Evolutionary conservation across 2,797 vertebrate species (phyloP).

Genomic region (Spinibarbus caldwelli): DNA sequence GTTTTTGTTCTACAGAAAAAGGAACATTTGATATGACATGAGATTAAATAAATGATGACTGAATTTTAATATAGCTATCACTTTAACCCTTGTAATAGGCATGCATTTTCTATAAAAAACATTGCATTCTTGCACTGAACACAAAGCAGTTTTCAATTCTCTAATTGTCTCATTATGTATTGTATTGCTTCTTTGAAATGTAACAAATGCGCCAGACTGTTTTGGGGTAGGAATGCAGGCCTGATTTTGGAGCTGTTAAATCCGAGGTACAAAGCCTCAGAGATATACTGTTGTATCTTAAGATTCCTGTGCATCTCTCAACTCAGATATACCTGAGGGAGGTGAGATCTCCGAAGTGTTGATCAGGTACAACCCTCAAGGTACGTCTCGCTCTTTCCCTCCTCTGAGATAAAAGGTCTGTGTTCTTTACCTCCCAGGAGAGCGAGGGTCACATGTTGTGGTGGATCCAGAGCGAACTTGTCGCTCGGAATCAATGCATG

Average conservation of each 20-base stretch:
- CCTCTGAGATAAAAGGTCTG: neutral
- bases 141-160: neutral
- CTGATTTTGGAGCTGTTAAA: neutral
- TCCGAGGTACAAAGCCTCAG: neutral
- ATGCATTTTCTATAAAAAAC: neutral
- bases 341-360: constrained; percentile 18
- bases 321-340: neutral
- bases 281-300: constrained; percentile 7
- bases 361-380: neutral
- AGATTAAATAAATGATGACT: neutral
- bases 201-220: constrained; percentile 10
- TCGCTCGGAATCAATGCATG: constrained; percentile 31
- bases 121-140: neutral
- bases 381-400: neutral
- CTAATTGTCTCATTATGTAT: constrained; percentile 6
- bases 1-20: constrained; percentile 1
- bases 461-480: constrained; percentile 11
- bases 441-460: constrained; percentile 31
- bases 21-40: neutral
- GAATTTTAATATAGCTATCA: neutral
- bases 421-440: constrained; percentile 36
- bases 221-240: neutral
- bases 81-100: neutral
- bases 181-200: constrained; percentile 10
- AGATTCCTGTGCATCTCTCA: constrained; percentile 5